phyloP scores from a whole-genome alignment of 2,113 vertebrate species.

The Ageneiosus marmoratus region DNA sequence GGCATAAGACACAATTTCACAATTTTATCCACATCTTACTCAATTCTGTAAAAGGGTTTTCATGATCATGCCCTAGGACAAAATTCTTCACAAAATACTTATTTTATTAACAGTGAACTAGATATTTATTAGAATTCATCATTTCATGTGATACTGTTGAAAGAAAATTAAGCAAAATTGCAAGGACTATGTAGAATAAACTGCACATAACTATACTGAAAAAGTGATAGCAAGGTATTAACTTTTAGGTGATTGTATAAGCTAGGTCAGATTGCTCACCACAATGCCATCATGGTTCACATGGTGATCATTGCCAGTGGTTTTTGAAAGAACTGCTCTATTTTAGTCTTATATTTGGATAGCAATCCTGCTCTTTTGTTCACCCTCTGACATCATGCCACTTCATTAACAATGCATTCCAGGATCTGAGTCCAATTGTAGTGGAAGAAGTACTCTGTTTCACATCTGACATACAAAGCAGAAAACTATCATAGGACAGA shows the following conservation, averaged over 20 bases:
- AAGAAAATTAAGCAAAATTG: not conserved
- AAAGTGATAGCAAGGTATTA: not conserved
- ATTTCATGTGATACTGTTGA: not conserved
- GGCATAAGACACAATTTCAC: not conserved
- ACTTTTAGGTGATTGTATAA: not conserved
- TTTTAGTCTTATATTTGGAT: constrained; percentile 37
- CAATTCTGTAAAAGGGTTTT: not conserved
- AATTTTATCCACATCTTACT: not conserved
- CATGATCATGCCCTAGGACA: not conserved
- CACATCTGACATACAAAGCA: not conserved
- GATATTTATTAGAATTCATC: not conserved
- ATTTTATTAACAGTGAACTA: not conserved
- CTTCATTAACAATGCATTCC: constrained; percentile 51
- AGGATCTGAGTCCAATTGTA: constrained; percentile 30
- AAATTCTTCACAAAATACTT: not conserved
- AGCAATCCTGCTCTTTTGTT: constrained; percentile 48
- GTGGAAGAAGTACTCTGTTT: constrained; percentile 12
- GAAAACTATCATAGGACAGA: not conserved
- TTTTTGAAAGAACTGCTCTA: constrained; percentile 38
- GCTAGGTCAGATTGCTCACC: not conserved
- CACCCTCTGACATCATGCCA: constrained; percentile 28
- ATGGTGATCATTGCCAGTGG: not conserved
- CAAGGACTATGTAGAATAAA: not conserved
- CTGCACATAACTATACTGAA: not conserved
- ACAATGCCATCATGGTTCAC: not conserved